phyloP scores from a whole-genome alignment of 2,113 vertebrate species.

The Chrysochloris asiatica region DNA sequence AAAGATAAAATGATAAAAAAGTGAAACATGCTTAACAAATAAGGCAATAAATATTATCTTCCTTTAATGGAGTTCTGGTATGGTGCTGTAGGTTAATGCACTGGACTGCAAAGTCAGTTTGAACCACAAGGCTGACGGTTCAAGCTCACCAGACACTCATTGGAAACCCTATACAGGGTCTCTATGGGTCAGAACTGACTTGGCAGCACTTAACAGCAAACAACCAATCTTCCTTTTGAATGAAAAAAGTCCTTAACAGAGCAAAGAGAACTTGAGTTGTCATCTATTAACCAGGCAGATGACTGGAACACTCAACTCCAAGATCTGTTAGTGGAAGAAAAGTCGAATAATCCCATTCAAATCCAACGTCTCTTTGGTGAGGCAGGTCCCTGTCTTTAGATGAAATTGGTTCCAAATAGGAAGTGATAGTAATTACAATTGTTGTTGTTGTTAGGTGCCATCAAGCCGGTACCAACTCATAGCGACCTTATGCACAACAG shows the following conservation, averaged over 20 bases:
- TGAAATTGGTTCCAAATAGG: background rate
- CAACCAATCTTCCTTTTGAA: slow-evolving; percentile 40
- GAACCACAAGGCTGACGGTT: too few relatives aligned
- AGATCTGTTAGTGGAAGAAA: background rate
- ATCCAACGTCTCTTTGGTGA: background rate
- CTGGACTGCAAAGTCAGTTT: too few relatives aligned
- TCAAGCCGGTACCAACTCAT: too few relatives aligned
- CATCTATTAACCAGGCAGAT: background rate
- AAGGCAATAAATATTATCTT: slow-evolving; percentile 4
- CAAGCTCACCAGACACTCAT: too few relatives aligned
- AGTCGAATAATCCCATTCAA: background rate
- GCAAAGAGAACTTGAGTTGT: slow-evolving; percentile 20
- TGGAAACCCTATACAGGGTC: too few relatives aligned
- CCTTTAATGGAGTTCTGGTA: too few relatives aligned
- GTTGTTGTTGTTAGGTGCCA: too few relatives aligned
- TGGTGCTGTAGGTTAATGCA: too few relatives aligned
- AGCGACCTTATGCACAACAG: too few relatives aligned
- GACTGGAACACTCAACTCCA: slow-evolving; percentile 5
- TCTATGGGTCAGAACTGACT: too few relatives aligned
- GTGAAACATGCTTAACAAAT: background rate
- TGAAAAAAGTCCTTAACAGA: slow-evolving; percentile 6
- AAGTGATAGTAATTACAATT: background rate
- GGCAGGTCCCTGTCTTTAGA: background rate
- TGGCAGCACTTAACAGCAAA: too few relatives aligned
- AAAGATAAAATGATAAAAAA: slow-evolving; percentile 31